Evolutionary conservation across 2,113 vertebrate species (phyloP).

Genomic region (Ovibos moschatus): DNA sequence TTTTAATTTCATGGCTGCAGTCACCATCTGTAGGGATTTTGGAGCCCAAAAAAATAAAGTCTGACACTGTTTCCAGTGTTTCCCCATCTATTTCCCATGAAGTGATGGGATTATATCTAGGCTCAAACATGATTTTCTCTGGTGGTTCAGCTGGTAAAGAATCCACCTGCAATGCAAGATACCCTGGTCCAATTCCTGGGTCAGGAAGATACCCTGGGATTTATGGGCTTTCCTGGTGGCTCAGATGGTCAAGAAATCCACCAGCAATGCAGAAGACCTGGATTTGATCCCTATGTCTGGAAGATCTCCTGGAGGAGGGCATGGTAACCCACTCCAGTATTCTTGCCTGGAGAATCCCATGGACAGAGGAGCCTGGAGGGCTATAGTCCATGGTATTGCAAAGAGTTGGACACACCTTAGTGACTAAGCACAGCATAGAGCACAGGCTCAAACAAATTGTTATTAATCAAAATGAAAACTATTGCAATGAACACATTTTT

Average conservation of each 20-base stretch:
- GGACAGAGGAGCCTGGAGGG: neutral
- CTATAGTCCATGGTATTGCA: neutral
- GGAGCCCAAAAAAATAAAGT: too few relatives aligned
- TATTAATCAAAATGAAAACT: neutral
- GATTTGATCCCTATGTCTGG: neutral
- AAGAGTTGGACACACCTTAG: neutral
- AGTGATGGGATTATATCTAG: too few relatives aligned
- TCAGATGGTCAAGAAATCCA: neutral
- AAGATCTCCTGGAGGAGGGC: neutral
- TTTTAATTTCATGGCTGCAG: too few relatives aligned
- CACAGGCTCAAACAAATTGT: neutral
- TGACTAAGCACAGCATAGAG: neutral
- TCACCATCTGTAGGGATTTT: too few relatives aligned
- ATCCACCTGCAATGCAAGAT: too few relatives aligned
- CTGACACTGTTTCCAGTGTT: too few relatives aligned
- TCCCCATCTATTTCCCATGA: too few relatives aligned
- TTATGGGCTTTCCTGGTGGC: neutral
- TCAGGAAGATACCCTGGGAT: too few relatives aligned
- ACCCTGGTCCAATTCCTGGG: too few relatives aligned
- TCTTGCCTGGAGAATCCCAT: neutral
- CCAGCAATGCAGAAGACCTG: neutral
- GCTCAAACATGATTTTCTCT: too few relatives aligned
- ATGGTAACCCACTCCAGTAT: neutral
- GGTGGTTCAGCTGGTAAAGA: too few relatives aligned
- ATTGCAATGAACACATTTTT: neutral